A percentile compares a stretch with the other conserved stretches of the same genome.
phyloP scores from a whole-genome alignment of 1,140 invertebrate species.

The Cydia strobilella region DNA sequence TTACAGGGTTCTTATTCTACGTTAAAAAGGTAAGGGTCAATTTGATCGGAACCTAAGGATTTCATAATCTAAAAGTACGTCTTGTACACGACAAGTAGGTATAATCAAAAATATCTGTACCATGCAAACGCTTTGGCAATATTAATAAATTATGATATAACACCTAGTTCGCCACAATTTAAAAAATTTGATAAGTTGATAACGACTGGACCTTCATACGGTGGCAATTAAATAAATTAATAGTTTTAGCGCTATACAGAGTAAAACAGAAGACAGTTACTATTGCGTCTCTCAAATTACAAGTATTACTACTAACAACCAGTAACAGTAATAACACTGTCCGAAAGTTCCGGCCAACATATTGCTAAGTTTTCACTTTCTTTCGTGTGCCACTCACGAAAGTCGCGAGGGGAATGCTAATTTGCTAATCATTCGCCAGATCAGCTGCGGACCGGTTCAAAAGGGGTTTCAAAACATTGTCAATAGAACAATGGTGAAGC shows the following conservation, averaged over 20 bases:
- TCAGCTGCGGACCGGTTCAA: constrained; percentile 19
- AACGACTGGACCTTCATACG: too few species aligned
- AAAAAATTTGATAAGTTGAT: too few species aligned
- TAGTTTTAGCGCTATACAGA: background rate
- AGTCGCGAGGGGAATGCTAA: constrained; percentile 26
- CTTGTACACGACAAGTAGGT: too few species aligned
- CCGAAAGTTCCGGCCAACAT: constrained; percentile 22
- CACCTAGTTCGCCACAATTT: too few species aligned
- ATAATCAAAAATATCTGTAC: too few species aligned
- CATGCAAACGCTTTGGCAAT: too few species aligned
- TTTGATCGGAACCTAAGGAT: too few species aligned
- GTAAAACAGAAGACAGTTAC: background rate
- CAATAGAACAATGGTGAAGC: background rate
- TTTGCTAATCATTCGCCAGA: constrained; percentile 18
- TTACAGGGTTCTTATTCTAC: too few species aligned
- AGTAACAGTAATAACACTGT: constrained; percentile 15
- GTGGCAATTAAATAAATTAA: too few species aligned
- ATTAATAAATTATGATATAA: too few species aligned
- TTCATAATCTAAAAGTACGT: too few species aligned
- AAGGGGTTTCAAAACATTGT: constrained; percentile 5
- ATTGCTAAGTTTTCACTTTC: constrained; percentile 41
- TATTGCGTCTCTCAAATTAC: background rate
- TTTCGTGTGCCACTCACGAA: constrained; percentile 41
- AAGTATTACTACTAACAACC: constrained; percentile 1
- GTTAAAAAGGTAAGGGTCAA: too few species aligned